Percentiles rank a stretch among this genome's conserved stretches.
Evolutionary conservation across 2,797 vertebrate genomes (phyloP).

Genomic region (Sebastes nivosus): DNA sequence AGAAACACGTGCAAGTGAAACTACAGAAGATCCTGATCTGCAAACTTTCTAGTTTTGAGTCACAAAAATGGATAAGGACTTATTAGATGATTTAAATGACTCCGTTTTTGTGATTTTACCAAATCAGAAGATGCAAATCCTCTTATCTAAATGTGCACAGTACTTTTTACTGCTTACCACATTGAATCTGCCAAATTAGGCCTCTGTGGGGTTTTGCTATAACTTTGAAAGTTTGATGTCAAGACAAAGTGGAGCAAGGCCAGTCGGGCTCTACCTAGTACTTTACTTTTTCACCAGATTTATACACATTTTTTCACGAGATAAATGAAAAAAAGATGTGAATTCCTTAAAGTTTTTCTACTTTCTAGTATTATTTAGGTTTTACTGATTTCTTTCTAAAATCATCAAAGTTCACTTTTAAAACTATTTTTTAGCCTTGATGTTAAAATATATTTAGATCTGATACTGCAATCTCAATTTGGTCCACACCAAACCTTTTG

Average conservation of each 20-base stretch:
- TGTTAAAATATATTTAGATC: neutral
- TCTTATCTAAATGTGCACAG: neutral
- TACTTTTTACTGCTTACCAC: neutral
- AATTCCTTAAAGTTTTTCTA: no score
- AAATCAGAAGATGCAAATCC: constrained; percentile 2
- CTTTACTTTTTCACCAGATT: no score
- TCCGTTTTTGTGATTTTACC: neutral
- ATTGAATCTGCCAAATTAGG: constrained; percentile 19
- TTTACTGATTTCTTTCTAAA: no score
- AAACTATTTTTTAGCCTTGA: no score
- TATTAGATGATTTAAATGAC: constrained; percentile 38
- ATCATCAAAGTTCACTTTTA: no score
- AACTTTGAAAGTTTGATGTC: constrained; percentile 21
- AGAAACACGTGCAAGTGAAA: neutral
- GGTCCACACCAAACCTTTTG: neutral
- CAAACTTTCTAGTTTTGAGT: neutral
- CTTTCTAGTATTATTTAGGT: no score
- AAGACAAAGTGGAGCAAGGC: constrained; percentile 8
- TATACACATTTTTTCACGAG: no score
- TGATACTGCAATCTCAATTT: neutral
- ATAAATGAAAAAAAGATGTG: no score
- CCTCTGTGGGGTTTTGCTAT: neutral
- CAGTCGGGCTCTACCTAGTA: no score
- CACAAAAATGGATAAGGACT: neutral
- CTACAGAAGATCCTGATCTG: neutral